A percentile compares a stretch with the other conserved stretches of the same genome.
Conservation (phyloP, 2,888 invertebrate genomes). For the Chloromyia formosa region DNA sequence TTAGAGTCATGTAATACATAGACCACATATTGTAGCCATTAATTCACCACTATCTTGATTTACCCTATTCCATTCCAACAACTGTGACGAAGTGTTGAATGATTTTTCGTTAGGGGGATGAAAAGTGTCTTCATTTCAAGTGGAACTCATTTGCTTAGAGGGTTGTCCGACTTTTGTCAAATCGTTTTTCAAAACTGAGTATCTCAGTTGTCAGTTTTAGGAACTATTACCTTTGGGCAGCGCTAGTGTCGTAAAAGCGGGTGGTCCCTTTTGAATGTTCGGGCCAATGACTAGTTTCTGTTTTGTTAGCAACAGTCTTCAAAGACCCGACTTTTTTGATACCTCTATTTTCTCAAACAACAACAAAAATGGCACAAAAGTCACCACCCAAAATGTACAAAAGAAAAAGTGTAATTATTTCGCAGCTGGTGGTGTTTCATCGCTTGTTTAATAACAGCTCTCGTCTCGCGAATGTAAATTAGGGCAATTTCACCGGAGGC, state of each 20-base stretch:
- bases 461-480: slow-evolving; percentile 11
- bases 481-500: slow-evolving; percentile 17
- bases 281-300: no score
- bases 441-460: slow-evolving; percentile 36
- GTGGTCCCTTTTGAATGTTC: no score
- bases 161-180: no score
- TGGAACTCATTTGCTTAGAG: no score
- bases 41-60: slow-evolving; percentile 33
- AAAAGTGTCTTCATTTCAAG: background rate
- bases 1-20: slow-evolving; percentile 19
- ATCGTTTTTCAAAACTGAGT: no score
- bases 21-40: slow-evolving; percentile 10
- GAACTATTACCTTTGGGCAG: no score
- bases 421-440: slow-evolving; percentile 19
- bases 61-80: background rate
- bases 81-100: background rate
- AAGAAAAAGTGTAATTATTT: background rate
- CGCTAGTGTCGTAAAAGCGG: no score
- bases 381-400: background rate
- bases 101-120: background rate
- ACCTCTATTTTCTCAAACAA: no score
- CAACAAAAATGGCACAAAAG: no score
- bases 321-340: no score
- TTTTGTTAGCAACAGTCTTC: no score
- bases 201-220: no score